Evolutionary conservation across 2,113 vertebrate species (phyloP).

Genomic region (Parotia lawesii): DNA sequence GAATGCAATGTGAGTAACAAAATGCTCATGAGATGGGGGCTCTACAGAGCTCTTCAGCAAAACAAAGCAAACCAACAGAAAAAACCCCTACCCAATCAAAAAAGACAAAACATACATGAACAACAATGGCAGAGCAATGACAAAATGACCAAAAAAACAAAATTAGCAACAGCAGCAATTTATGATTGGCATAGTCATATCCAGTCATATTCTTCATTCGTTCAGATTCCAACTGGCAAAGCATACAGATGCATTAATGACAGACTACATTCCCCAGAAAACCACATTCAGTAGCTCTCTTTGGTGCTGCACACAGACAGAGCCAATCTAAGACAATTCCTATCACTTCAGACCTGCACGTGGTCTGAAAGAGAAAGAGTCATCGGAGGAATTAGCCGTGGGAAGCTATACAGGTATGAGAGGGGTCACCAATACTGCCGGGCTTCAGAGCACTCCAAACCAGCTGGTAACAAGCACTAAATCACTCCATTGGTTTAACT

Average conservation of each 20-base stretch:
- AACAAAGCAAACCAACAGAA: not conserved
- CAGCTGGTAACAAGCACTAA: not conserved
- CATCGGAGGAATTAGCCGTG: accelerated
- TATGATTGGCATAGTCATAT: not conserved
- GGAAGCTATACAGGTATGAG: not conserved
- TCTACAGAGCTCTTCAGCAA: not conserved
- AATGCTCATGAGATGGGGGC: not conserved
- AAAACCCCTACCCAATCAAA: not conserved
- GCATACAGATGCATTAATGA: not conserved
- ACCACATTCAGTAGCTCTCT: not conserved
- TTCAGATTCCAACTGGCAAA: not conserved
- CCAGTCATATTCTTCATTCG: accelerated
- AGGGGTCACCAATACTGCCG: not conserved
- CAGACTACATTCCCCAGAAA: not conserved
- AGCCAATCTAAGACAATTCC: not conserved
- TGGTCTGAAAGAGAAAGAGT: not conserved
- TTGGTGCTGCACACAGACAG: not conserved
- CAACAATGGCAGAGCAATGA: not conserved
- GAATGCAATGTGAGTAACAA: slow-evolving; percentile 73
- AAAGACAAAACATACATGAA: not conserved
- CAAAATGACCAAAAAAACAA: not conserved
- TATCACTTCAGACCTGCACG: not conserved
- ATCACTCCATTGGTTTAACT: not conserved
- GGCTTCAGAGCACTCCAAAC: not conserved
- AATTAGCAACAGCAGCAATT: not conserved